These are phyloP conservation scores for Cherax destructor DNA, from an alignment of 1,140 invertebrate genomes.

Conservation along the genomic window DNA sequence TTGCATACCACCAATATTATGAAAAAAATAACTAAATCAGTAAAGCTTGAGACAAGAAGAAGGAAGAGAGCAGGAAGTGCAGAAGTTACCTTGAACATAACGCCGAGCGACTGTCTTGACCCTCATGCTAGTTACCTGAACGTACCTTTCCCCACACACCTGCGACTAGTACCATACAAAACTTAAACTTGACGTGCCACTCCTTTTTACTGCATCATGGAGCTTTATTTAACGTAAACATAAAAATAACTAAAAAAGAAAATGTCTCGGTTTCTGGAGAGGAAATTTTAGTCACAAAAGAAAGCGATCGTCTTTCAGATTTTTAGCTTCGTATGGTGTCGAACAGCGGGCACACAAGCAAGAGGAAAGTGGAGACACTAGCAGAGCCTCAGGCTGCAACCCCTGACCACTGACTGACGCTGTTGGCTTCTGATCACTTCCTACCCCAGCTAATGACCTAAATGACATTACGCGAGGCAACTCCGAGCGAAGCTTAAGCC, in stretches of 20 bases:
- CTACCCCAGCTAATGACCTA: slow-evolving; percentile 64
- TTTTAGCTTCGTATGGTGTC: not conserved
- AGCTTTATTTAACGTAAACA: not conserved
- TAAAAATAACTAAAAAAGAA: not conserved
- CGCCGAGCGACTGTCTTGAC: slow-evolving; percentile 48
- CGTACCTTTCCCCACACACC: no score
- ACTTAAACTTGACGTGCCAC: no score
- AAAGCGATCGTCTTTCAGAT: not conserved
- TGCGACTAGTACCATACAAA: no score
- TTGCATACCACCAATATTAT: no score
- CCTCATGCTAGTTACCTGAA: slow-evolving; percentile 22
- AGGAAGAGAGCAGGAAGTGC: not conserved
- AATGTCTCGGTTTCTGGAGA: not conserved
- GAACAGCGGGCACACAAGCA: no score
- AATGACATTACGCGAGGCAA: slow-evolving; percentile 62
- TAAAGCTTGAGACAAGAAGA: not conserved
- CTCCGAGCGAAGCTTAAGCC: not conserved
- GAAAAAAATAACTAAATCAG: no score
- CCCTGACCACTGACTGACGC: slow-evolving; percentile 23
- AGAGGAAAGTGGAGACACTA: no score
- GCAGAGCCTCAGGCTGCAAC: not conserved
- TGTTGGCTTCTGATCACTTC: slow-evolving; percentile 62
- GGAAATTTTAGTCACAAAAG: not conserved
- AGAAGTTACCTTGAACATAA: slow-evolving; percentile 37
- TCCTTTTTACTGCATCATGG: no score